phyloP scores from a whole-genome alignment of 2,797 vertebrate species.

The Galaxias olidus region DNA sequence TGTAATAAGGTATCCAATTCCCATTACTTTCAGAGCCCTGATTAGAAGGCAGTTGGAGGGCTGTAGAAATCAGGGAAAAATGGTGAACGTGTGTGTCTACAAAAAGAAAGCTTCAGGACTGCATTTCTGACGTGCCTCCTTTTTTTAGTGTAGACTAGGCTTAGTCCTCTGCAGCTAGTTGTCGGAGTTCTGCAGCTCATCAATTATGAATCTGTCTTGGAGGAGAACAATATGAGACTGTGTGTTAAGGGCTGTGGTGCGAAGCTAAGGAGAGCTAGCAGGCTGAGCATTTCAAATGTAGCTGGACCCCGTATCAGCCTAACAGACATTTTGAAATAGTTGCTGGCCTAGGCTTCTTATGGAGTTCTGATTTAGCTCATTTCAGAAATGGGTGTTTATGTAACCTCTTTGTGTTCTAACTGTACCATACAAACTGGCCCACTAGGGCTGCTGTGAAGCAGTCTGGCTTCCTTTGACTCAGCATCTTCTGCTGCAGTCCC shows the following conservation, averaged over 20 bases:
- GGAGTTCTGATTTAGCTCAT: conserved; percentile 22
- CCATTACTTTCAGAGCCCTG: background rate
- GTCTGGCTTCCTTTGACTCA: conserved; percentile 48
- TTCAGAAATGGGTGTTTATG: background rate
- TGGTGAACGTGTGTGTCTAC: background rate
- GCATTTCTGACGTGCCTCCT: background rate
- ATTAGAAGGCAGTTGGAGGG: background rate
- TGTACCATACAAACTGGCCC: conserved; percentile 3
- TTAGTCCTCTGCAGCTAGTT: conserved; percentile 32
- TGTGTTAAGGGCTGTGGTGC: conserved; percentile 33
- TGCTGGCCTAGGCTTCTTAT: conserved; percentile 25
- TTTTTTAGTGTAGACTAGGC: conserved; percentile 26
- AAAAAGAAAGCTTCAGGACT: background rate
- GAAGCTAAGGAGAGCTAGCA: background rate
- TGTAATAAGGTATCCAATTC: background rate
- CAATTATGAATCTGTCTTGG: conserved; percentile 48
- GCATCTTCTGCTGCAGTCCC: conserved; percentile 49
- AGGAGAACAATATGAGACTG: conserved; percentile 1
- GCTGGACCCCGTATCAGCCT: conserved; percentile 18
- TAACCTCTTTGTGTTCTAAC: conserved; percentile 5
- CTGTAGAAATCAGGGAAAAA: background rate
- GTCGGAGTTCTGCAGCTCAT: conserved; percentile 30
- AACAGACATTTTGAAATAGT: conserved; percentile 26
- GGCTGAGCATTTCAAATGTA: conserved; percentile 22
- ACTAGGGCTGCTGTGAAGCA: conserved; percentile 13